Base-by-base conservation (phyloP, 2,797 vertebrate genomes). In the Morelia viridis region DNA sequence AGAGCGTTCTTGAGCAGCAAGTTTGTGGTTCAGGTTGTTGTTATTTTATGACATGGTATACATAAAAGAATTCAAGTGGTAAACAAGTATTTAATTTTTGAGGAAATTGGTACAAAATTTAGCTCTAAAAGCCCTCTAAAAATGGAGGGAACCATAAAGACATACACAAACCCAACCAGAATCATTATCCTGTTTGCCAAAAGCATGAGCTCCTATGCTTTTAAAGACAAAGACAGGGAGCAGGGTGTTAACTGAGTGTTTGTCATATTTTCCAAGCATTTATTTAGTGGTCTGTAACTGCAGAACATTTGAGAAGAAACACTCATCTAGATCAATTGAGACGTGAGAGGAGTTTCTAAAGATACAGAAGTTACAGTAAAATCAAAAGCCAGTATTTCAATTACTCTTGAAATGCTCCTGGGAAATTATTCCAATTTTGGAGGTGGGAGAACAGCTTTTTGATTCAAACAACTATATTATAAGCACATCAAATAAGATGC, bases 401-500 rank as follows among this genome's bases (percentile, higher is more conserved):
- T 56, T 28, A 10, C 28, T 26, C 5, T 62, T 65, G 71, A 84
- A 58, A 26, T 68, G 65, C 91, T 89, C 28, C 58, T 88, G 89
- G 58, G 41, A 71, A 11, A 85, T 58, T 89, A 89, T n/a, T 22
- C 46, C n/a, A 65, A 26, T 13, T 56, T 90, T 50, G 28, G 15
- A 84, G 56, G 46, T 26, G 11, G 28, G 80, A 28, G 31, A 28
- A 35, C 7, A 46, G 15, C 58, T 87, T 41, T 87, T 90, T 89
- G 57, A 68, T 87, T 53, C 89, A 88, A 76, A n/a, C 26, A 85
- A 35, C 35, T 89, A 46, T 76, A 5, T 22, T 50, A 86, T 85
- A 83, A 94, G 89, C 13, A 93, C 15, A 62, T 89, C 57, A 19
- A 89, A 60, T 24, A 41, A 89, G 31, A 89, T 61, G 22, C 53